Evolutionary conservation across 2,113 vertebrate species (phyloP).

Genomic region (Anoplopoma fimbria): DNA sequence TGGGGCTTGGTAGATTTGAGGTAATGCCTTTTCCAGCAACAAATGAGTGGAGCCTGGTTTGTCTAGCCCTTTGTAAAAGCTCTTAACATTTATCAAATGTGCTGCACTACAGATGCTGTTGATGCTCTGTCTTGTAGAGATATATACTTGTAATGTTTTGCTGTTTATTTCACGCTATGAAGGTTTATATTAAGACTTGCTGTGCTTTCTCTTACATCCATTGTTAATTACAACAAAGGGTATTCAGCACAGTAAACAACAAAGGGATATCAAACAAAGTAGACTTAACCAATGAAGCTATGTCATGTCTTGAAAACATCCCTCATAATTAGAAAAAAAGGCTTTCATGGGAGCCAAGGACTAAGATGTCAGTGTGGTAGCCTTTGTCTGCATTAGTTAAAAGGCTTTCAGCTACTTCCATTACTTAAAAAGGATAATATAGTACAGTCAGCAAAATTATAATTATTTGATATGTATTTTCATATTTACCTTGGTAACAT

Average conservation of each 20-base stretch:
- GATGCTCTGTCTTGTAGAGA: not conserved
- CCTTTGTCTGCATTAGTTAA: not conserved
- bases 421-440: constrained; percentile 2
- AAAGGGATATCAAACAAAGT: not conserved
- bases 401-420: constrained; percentile 21
- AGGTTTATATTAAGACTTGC: not conserved
- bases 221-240: constrained; percentile 1
- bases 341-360: constrained; percentile 1
- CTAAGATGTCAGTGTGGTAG: not conserved
- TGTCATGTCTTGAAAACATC: constrained; percentile 2
- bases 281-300: not conserved
- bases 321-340: not conserved
- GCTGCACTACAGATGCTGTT: too few relatives aligned
- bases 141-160: not conserved
- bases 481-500: constrained; percentile 30
- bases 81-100: not conserved
- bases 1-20: not conserved
- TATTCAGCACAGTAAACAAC: not conserved
- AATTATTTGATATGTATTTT: constrained; percentile 21
- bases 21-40: not conserved
- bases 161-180: not conserved
- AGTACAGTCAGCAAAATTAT: not conserved
- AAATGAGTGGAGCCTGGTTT: not conserved
- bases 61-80: not conserved
- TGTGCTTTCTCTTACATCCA: not conserved